A percentile compares a stretch with the other conserved stretches of the same genome.
Conservation (phyloP, 2,888 invertebrate species). For the Dermolepida albohirtum region DNA sequence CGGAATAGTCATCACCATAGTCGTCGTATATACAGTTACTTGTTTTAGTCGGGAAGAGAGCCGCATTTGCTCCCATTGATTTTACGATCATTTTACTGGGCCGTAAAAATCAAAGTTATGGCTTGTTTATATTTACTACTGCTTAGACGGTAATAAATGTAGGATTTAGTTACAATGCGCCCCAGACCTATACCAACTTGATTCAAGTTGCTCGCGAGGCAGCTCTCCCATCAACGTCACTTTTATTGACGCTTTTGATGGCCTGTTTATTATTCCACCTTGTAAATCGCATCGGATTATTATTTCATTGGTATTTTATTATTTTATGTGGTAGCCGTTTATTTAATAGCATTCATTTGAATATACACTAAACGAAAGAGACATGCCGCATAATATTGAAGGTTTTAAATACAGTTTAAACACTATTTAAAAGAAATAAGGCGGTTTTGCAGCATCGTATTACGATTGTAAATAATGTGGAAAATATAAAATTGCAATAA, state of each 20-base stretch:
- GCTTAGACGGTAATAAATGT: conserved; percentile 65
- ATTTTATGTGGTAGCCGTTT: conserved; percentile 53
- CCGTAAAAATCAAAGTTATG: conserved; percentile 66
- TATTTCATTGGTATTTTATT: conserved; percentile 59
- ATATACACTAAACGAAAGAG: neutral
- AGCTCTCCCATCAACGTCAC: conserved; percentile 61
- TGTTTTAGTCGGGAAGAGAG: conserved; percentile 44
- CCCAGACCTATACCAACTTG: conserved; percentile 63
- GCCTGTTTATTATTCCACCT: conserved; percentile 65
- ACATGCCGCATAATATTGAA: too few relatives aligned
- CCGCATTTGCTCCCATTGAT: conserved; percentile 63
- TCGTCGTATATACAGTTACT: conserved; percentile 37
- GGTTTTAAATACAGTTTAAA: too few relatives aligned
- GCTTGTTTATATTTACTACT: conserved; percentile 67
- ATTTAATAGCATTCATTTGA: conserved; percentile 47
- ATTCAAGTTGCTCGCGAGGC: conserved; percentile 56
- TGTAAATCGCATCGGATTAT: conserved; percentile 61
- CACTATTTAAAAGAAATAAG: too few relatives aligned
- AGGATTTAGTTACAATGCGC: conserved; percentile 58
- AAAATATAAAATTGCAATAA: too few relatives aligned
- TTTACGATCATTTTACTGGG: conserved; percentile 65
- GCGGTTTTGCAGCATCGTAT: too few relatives aligned
- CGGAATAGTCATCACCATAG: conserved; percentile 40
- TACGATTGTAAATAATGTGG: too few relatives aligned
- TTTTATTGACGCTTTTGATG: conserved; percentile 64